These are phyloP conservation scores for Pteronotus mesoamericanus DNA, from an alignment of 2,797 vertebrate genomes.

Conservation along the genomic window DNA sequence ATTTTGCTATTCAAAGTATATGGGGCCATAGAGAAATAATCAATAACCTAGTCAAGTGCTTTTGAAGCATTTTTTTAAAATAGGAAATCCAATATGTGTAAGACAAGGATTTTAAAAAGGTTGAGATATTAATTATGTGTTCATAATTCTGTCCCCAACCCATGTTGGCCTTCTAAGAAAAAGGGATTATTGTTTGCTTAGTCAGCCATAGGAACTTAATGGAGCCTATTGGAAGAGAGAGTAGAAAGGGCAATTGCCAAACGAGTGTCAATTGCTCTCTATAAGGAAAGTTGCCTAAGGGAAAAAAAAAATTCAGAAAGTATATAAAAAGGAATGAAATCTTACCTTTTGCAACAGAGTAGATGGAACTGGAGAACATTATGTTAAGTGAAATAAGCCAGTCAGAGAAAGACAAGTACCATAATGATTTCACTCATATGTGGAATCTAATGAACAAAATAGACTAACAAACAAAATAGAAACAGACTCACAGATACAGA, in stretches of 20 bases:
- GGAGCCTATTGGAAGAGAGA: not conserved
- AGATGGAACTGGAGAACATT: not conserved
- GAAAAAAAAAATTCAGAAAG: not conserved
- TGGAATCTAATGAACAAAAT: not conserved
- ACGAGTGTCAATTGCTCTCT: not conserved
- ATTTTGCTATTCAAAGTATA: not conserved
- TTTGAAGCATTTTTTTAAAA: conserved; percentile 35
- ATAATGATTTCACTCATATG: not conserved
- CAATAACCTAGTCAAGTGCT: not conserved
- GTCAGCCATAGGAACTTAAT: not conserved
- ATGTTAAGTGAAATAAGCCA: not conserved
- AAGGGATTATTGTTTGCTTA: not conserved
- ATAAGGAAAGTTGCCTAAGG: not conserved
- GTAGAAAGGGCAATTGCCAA: not conserved
- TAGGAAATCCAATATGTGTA: not conserved
- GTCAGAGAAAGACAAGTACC: not conserved
- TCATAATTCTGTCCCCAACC: not conserved
- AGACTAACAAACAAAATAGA: not conserved
- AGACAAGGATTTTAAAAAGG: not conserved
- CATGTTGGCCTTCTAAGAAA: not conserved
- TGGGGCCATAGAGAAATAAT: not conserved
- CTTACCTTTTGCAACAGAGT: not conserved
- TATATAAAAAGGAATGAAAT: not conserved
- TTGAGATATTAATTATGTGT: not conserved
- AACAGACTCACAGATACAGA: not conserved